Percentiles rank a stretch among this genome's conserved stretches.
phyloP scores from a whole-genome alignment of 2,113 vertebrate genomes.

The Burhinus oedicnemus region DNA sequence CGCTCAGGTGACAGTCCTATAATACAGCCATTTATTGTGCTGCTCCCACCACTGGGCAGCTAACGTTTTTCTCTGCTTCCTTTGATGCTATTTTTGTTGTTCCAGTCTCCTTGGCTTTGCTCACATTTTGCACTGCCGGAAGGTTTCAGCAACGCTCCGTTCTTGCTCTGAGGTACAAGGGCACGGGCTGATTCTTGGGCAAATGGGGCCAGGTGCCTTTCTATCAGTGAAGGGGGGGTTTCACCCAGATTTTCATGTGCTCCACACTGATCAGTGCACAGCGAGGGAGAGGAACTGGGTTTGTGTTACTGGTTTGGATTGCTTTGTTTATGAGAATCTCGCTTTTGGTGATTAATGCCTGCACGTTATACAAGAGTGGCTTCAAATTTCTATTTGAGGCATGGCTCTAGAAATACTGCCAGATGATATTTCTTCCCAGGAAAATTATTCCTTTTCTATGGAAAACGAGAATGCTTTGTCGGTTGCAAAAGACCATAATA shows the following conservation, averaged over 20 bases:
- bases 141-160: neutral
- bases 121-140: fast-evolving
- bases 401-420: neutral
- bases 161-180: neutral
- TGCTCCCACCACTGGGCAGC: neutral
- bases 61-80: neutral
- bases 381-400: slow-evolving; percentile 10
- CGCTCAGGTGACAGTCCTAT: neutral
- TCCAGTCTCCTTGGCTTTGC: neutral
- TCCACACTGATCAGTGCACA: neutral
- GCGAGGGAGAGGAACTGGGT: neutral
- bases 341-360: neutral
- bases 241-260: neutral
- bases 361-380: neutral
- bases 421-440: slow-evolving; percentile 13
- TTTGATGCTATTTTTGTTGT: neutral
- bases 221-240: neutral
- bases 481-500: slow-evolving; percentile 61
- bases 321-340: neutral
- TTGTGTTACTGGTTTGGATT: slow-evolving; percentile 17
- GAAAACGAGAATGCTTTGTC: slow-evolving; percentile 49
- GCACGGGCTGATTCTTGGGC: neutral
- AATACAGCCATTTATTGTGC: neutral
- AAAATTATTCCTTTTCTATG: neutral
- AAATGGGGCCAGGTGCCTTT: neutral